phyloP scores from a whole-genome alignment of 1,140 invertebrate genomes.

The Penaeus chinensis region DNA sequence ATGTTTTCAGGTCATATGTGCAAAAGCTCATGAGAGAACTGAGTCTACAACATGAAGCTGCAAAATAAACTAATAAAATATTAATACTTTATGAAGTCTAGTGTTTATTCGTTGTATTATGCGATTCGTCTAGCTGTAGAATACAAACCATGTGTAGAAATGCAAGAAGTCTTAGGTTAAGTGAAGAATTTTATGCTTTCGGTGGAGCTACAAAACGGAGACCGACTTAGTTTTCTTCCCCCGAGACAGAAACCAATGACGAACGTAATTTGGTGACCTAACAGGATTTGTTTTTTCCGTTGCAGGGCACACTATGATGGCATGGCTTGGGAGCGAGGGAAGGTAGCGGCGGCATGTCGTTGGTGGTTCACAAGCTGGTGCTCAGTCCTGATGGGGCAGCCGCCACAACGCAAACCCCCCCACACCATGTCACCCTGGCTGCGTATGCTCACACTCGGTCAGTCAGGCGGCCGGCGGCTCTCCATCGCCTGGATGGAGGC shows the following conservation, averaged over 20 bases:
- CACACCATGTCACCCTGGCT: conserved; percentile 56
- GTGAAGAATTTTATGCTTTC: too few species aligned
- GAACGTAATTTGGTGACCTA: not conserved
- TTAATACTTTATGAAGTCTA: too few species aligned
- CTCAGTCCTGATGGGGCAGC: conserved; percentile 59
- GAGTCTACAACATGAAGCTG: too few species aligned
- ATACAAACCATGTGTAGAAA: too few species aligned
- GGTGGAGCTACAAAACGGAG: too few species aligned
- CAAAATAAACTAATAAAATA: too few species aligned
- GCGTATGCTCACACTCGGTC: conserved; percentile 48
- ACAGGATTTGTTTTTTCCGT: not conserved
- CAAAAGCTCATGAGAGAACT: too few species aligned
- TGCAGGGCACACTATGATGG: conserved; percentile 50
- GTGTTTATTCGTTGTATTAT: too few species aligned
- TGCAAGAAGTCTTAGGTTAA: too few species aligned
- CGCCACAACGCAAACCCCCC: conserved; percentile 41
- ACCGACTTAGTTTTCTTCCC: not conserved
- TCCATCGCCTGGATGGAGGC: too few species aligned
- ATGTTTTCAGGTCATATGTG: not conserved
- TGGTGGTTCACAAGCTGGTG: conserved; percentile 63
- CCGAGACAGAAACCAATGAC: conserved; percentile 5
- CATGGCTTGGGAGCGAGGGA: conserved; percentile 31
- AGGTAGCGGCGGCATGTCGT: conserved; percentile 60
- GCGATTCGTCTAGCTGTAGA: too few species aligned
- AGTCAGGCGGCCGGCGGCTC: not conserved